These are phyloP conservation scores for Charanyca ferruginea DNA, from an alignment of 2,888 invertebrate species.

Conservation along the genomic window DNA sequence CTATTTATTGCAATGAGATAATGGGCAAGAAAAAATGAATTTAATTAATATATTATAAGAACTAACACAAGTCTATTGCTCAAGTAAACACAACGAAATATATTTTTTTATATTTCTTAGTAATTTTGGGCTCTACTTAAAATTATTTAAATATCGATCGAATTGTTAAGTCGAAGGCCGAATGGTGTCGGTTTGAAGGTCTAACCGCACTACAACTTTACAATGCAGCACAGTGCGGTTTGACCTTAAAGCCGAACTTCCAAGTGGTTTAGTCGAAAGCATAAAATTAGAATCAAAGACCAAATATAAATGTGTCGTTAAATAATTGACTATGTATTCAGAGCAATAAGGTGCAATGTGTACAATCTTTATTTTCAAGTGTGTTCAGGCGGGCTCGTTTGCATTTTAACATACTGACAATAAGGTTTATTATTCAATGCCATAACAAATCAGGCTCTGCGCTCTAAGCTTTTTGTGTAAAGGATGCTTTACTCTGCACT, in stretches of 20 bases:
- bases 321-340: not conserved
- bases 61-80: constrained; percentile 4
- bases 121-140: constrained; percentile 23
- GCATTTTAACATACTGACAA: not conserved
- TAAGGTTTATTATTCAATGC: not conserved
- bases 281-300: no score
- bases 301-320: not conserved
- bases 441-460: not conserved
- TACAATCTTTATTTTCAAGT: not conserved
- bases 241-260: not conserved
- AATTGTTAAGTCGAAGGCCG: constrained; percentile 7
- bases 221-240: not conserved
- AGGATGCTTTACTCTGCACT: not conserved
- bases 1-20: no score
- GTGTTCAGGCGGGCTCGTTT: not conserved
- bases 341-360: not conserved
- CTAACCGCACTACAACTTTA: not conserved
- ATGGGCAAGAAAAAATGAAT: no score
- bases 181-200: not conserved
- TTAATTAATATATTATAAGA: no score
- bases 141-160: not conserved
- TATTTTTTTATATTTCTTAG: not conserved
- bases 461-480: no score
- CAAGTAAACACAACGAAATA: not conserved
- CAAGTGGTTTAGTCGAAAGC: not conserved